Evolutionary conservation across 1,140 invertebrate genomes (phyloP).

Genomic region (Trissolcus basalis): DNA sequence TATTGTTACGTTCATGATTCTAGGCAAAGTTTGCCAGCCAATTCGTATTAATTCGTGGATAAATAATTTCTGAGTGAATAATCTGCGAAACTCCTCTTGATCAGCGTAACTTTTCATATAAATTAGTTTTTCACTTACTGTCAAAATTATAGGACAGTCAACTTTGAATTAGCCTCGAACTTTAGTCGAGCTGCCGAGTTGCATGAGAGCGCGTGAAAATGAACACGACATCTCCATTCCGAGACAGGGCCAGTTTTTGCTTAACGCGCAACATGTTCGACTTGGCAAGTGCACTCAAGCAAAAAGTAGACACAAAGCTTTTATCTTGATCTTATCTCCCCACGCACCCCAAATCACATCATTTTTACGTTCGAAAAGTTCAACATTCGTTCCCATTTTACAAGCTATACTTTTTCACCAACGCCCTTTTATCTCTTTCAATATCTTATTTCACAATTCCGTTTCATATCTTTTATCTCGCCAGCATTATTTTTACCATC

Average conservation of each 20-base stretch:
- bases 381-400: slow-evolving; percentile 24
- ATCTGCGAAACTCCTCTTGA: too few relatives aligned
- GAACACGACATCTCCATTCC: slow-evolving; percentile 24
- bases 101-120: too few relatives aligned
- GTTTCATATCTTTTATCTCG: too few relatives aligned
- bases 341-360: slow-evolving; percentile 2
- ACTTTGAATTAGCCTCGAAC: slow-evolving; percentile 27
- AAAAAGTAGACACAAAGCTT: slow-evolving; percentile 12
- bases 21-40: slow-evolving; percentile 6
- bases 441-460: too few relatives aligned
- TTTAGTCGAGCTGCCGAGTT: slow-evolving; percentile 22
- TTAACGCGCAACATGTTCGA: slow-evolving; percentile 33
- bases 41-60: slow-evolving; percentile 20
- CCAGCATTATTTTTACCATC: too few relatives aligned
- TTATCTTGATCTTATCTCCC: slow-evolving; percentile 33
- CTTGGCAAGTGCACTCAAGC: slow-evolving; percentile 14
- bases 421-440: too few relatives aligned
- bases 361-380: slow-evolving; percentile 35
- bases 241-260: slow-evolving; percentile 22
- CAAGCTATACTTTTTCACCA: slow-evolving; percentile 7
- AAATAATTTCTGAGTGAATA: background rate
- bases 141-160: too few relatives aligned
- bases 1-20: slow-evolving; percentile 13
- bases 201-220: slow-evolving; percentile 29
- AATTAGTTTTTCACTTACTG: too few relatives aligned